A percentile compares a stretch with the other conserved stretches of the same genome.
Evolutionary conservation across 2,797 vertebrate species (phyloP).

Genomic region (Taeniopygia guttata): DNA sequence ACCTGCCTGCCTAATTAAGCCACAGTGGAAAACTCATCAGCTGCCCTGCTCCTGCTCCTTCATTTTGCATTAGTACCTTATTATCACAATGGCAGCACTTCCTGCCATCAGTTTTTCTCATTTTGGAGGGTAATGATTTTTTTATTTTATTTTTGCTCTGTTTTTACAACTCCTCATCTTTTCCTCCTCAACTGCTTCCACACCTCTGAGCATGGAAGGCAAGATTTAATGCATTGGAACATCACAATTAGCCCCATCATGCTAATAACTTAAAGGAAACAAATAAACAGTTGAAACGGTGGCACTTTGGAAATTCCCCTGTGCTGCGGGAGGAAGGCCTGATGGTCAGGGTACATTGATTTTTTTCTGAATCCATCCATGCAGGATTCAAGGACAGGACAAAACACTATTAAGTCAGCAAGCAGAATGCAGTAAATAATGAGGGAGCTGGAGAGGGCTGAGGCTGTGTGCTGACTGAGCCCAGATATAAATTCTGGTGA

Average conservation of each 20-base stretch:
- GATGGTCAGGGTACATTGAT: constrained; percentile 35
- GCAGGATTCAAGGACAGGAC: constrained; percentile 63
- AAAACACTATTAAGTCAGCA: constrained; percentile 66
- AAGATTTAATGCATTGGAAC: constrained; percentile 32
- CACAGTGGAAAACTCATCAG: background rate
- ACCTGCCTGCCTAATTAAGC: constrained; percentile 15
- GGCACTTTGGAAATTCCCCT: constrained; percentile 10
- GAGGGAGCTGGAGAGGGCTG: background rate
- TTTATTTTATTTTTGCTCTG: background rate
- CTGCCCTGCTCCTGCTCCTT: background rate
- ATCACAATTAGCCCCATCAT: constrained; percentile 32
- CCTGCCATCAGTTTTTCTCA: background rate
- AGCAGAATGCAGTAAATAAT: constrained; percentile 66
- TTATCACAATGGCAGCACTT: background rate
- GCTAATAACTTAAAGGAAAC: constrained; percentile 42
- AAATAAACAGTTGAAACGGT: constrained; percentile 30
- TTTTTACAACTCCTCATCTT: background rate
- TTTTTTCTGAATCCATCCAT: constrained; percentile 51
- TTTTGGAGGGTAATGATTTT: background rate
- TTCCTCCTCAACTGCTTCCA: background rate
- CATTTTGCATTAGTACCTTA: background rate
- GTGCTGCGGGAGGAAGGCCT: background rate
- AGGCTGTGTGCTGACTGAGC: background rate
- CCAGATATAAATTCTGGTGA: constrained; percentile 44
- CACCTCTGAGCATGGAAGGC: background rate